Conservation (phyloP, 2,797 vertebrate genomes). For the Lophius americanus region DNA sequence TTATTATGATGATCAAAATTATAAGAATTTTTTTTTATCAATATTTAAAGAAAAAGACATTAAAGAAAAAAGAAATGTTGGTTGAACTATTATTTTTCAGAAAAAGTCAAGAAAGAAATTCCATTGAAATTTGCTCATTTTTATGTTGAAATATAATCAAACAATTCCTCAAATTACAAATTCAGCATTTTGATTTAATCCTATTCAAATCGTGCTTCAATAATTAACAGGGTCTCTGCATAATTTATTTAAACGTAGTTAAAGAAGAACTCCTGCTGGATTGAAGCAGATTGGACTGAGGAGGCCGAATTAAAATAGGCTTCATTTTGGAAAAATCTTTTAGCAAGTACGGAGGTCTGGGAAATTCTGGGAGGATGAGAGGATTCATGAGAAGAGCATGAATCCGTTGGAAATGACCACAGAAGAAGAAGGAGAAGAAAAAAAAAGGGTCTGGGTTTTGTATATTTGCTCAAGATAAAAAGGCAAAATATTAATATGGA, state of each 20-base stretch:
- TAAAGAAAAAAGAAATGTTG: too few relatives aligned
- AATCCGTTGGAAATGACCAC: neutral
- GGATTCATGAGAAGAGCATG: constrained; percentile 43
- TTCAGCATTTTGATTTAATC: too few relatives aligned
- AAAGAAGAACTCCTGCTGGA: neutral
- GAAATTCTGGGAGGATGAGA: constrained; percentile 23
- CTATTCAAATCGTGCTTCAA: neutral
- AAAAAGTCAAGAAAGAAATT: too few relatives aligned
- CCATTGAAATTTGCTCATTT: too few relatives aligned
- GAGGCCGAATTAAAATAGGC: constrained; percentile 42
- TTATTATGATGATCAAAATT: neutral
- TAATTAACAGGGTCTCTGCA: neutral
- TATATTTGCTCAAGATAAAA: neutral
- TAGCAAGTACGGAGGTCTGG: constrained; percentile 42
- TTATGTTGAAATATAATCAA: too few relatives aligned
- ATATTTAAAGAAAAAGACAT: too few relatives aligned
- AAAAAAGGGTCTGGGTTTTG: neutral
- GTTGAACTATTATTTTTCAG: too few relatives aligned
- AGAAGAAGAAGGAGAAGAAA: neutral
- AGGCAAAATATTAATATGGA: neutral
- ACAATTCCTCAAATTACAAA: too few relatives aligned
- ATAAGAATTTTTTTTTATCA: neutral
- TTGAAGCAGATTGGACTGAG: constrained; percentile 6
- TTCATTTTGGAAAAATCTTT: constrained; percentile 46
- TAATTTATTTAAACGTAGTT: neutral